phyloP scores from a whole-genome alignment of 2,113 vertebrate species.

The Murina feae region DNA sequence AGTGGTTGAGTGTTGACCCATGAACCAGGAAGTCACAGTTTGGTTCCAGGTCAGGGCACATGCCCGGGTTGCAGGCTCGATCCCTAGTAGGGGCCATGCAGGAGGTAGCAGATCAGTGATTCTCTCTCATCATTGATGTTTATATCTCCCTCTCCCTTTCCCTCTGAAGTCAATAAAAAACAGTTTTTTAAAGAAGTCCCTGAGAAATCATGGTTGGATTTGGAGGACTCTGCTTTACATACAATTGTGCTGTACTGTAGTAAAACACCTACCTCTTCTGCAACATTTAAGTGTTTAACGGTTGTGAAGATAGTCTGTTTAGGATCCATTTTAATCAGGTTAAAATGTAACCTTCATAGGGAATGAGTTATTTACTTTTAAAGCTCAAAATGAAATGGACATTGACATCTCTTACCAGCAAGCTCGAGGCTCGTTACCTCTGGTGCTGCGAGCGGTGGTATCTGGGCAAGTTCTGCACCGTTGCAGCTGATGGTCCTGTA shows the following conservation, averaged over 20 bases:
- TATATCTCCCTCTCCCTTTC: neutral
- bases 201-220: neutral
- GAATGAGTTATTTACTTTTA: neutral
- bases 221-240: neutral
- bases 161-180: no score
- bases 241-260: neutral
- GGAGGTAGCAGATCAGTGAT: neutral
- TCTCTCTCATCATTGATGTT: neutral
- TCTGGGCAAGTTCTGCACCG: constrained; percentile 83
- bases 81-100: neutral
- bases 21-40: neutral
- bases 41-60: neutral
- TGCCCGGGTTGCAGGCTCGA: neutral
- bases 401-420: constrained; percentile 83
- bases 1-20: neutral
- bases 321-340: constrained; percentile 9
- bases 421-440: constrained; percentile 90
- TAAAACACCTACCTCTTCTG: neutral
- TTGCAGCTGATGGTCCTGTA: constrained; percentile 89
- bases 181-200: neutral
- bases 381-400: neutral
- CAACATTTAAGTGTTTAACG: neutral
- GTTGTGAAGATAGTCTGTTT: neutral
- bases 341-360: neutral
- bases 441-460: constrained; percentile 88